A percentile compares a stretch with the other conserved stretches of the same genome.
phyloP scores from a whole-genome alignment of 2,797 vertebrate genomes.

The Trachurus trachurus region DNA sequence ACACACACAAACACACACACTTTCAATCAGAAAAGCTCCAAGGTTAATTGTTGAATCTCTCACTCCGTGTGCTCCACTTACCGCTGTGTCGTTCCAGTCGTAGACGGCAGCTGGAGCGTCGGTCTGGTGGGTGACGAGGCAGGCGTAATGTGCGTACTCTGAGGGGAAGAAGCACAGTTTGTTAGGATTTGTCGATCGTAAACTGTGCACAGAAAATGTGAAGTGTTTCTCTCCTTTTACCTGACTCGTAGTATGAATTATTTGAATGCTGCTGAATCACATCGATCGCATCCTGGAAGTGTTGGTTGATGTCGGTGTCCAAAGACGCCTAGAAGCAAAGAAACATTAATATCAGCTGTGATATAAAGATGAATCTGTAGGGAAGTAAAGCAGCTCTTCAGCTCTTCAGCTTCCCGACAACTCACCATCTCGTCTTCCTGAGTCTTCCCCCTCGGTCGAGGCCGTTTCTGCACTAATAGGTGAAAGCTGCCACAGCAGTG shows the following conservation, averaged over 20 bases:
- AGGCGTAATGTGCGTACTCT: slow-evolving; percentile 89
- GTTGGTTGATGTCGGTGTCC: slow-evolving; percentile 91
- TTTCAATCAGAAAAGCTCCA: background rate
- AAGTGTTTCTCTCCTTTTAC: slow-evolving; percentile 71
- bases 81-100: slow-evolving; percentile 87
- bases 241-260: slow-evolving; percentile 84
- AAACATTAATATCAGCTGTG: background rate
- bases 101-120: slow-evolving; percentile 78
- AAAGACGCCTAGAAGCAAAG: slow-evolving; percentile 80
- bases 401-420: slow-evolving; percentile 38
- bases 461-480: slow-evolving; percentile 51
- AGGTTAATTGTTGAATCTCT: too few species aligned
- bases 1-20: slow-evolving; percentile 5
- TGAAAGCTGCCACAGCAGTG: slow-evolving; percentile 23
- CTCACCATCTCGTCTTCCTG: slow-evolving; percentile 90
- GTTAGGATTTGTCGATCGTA: too few species aligned
- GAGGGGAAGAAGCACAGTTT: slow-evolving; percentile 18
- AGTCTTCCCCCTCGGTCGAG: slow-evolving; percentile 54
- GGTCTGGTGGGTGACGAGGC: slow-evolving; percentile 74
- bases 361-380: background rate
- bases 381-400: background rate
- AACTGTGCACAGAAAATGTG: too few species aligned
- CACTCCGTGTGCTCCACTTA: slow-evolving; percentile 74
- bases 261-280: slow-evolving; percentile 92
- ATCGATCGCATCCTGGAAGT: slow-evolving; percentile 96